phyloP scores from a whole-genome alignment of 2,797 vertebrate species.

The Carcharodon carcharias region DNA sequence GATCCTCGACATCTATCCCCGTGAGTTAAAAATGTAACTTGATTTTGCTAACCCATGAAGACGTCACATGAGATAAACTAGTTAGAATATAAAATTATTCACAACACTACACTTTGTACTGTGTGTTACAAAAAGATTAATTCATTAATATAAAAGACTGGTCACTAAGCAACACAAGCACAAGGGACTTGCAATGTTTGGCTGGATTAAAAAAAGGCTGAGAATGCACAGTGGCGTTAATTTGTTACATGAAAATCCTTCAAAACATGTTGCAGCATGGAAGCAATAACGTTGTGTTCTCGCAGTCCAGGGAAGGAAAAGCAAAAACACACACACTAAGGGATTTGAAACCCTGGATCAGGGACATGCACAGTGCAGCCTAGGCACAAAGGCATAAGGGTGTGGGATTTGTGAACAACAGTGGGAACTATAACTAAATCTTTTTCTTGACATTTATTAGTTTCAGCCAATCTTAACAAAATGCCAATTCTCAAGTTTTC shows the following conservation, averaged over 20 bases:
- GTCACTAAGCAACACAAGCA: background rate
- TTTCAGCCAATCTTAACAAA: background rate
- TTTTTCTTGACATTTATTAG: background rate
- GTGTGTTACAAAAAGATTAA: background rate
- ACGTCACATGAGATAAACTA: background rate
- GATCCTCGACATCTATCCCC: background rate
- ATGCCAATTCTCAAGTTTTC: background rate
- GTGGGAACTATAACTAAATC: background rate
- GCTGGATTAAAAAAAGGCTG: background rate
- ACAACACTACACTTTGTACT: background rate
- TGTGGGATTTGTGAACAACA: background rate
- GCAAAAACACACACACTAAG: background rate
- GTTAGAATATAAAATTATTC: background rate
- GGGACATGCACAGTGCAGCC: background rate
- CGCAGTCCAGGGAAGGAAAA: background rate
- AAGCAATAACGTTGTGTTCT: background rate
- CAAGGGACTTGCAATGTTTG: background rate
- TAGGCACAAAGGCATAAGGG: background rate
- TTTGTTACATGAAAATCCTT: background rate
- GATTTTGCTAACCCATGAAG: background rate
- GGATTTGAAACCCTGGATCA: background rate
- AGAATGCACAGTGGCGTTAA: background rate
- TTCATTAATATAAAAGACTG: background rate
- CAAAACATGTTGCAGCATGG: background rate
- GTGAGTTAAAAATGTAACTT: background rate